Percentiles rank a stretch among this genome's conserved stretches.
Evolutionary conservation across 35 echinoderm and acorn worm species (phyloP).

Genomic region (Nesometra sesokonis): DNA sequence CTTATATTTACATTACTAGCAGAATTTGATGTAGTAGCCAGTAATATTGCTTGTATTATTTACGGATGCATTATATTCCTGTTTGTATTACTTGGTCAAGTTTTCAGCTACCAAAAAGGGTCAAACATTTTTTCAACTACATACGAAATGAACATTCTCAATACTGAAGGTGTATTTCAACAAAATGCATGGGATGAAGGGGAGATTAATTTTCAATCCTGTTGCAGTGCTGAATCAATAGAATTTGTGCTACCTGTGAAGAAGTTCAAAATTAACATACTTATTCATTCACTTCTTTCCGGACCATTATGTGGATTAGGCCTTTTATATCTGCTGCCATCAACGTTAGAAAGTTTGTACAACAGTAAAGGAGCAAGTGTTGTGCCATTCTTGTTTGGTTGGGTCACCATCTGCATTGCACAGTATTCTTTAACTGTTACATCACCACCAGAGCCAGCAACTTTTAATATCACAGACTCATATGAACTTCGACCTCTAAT

Average conservation of each 20-base stretch:
- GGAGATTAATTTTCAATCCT: constrained; percentile 88
- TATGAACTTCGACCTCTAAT: constrained; percentile 54
- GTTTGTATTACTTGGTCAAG: background rate
- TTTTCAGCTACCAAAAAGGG: background rate
- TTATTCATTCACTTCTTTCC: constrained; percentile 58
- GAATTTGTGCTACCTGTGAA: constrained; percentile 74
- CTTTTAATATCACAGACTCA: constrained; percentile 65
- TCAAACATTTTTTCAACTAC: no score
- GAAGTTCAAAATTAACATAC: constrained; percentile 70
- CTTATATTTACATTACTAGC: constrained; percentile 57
- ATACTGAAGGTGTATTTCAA: no score
- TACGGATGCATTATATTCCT: background rate
- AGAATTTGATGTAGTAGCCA: constrained; percentile 25
- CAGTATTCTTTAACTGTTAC: constrained; percentile 81
- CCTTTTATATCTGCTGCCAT: constrained; percentile 62
- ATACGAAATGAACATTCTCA: no score
- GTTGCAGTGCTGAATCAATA: constrained; percentile 43
- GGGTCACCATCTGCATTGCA: constrained; percentile 72
- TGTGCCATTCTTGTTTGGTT: constrained; percentile 56
- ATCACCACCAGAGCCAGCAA: constrained; percentile 63
- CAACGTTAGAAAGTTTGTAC: constrained; percentile 60
- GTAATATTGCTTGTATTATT: background rate
- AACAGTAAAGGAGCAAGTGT: constrained; percentile 58
- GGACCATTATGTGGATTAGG: constrained; percentile 65
- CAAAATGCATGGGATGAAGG: no score